phyloP scores from a whole-genome alignment of 2,113 vertebrate genomes.

The Melanerpes formicivorus region DNA sequence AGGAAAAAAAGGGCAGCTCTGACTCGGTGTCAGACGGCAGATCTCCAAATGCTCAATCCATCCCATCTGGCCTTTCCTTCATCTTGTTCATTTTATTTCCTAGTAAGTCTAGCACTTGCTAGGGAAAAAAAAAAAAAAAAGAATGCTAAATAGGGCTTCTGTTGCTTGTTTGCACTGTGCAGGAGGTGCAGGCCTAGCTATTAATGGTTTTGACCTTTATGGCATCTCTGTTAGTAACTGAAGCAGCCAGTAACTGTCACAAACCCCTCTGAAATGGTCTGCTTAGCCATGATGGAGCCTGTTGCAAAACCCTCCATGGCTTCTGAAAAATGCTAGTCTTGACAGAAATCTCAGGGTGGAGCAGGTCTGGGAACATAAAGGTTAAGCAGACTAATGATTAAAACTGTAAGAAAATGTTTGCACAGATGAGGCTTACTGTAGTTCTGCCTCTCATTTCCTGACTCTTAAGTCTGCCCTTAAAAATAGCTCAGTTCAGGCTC shows the following conservation, averaged over 20 bases:
- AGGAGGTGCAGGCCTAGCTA: neutral
- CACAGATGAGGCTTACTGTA: neutral
- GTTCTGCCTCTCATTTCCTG: neutral
- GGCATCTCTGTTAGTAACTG: neutral
- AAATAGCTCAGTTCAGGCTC: neutral
- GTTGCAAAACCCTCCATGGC: neutral
- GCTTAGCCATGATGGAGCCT: neutral
- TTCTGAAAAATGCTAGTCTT: constrained; percentile 15
- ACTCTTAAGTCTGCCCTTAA: neutral
- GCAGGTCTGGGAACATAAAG: neutral
- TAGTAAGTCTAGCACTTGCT: constrained; percentile 11
- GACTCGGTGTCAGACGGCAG: neutral
- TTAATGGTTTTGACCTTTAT: neutral
- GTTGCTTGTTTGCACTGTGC: neutral
- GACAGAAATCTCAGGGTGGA: constrained; percentile 18
- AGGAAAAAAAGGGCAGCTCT: neutral
- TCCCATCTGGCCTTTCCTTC: constrained; percentile 37
- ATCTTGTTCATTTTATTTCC: constrained; percentile 22
- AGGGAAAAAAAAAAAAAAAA: constrained; percentile 37
- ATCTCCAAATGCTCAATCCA: constrained; percentile 6
- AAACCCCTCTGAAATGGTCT: neutral
- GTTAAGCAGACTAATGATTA: constrained; percentile 12
- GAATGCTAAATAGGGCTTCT: neutral
- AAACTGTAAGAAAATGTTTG: constrained; percentile 10
- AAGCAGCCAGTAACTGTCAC: neutral